Evolutionary conservation across 2,888 invertebrate genomes (phyloP), one percentile per base, ranked within the genome.

Genomic region (Agrochola circellaris): DNA sequence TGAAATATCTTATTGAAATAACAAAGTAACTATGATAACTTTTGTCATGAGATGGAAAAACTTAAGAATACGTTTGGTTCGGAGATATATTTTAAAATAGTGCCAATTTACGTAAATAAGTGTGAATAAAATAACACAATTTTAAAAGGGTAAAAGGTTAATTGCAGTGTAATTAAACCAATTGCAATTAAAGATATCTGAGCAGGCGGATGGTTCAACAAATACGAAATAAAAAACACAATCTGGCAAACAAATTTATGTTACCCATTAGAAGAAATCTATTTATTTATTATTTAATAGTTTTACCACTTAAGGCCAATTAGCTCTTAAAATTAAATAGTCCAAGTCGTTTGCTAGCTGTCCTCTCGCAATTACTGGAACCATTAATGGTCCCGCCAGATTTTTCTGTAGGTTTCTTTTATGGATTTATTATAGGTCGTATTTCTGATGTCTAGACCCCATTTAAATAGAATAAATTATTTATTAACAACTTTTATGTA

Each of bases 281-380:
- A 80, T 80, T 84, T 79, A 80, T 88, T 81, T 77, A 73, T 77
- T 68, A 58, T 77, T 79, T 87, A 77, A 83, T 83, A 70, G 78
- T 74, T 74, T 48, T 58, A 71, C 73, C 74, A 81, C 74, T 88
- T 81, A 80, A 74, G 69, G 66, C 56, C 70, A 66, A 87, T 84
- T 86, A 88, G 75, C 38, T 62, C 58, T 68, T 58, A 65, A 45
- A 71, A 84, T 69, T 38, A 77, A 82, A 88, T 75, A 74, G 75
- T 48, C 26, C 48, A 51, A 73, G 45, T 83, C 79, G 56, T 84
- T 87, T 74, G 62, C 34, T 58, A 60, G 30, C 58, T 81, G 64
- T 79, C 61, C 62, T 79, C 71, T 83, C 42, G 66, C 84, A 75
- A 87, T 80, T 64, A 79, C 71, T 76, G 45, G 61, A 42, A 66